Conservation (phyloP, 2,888 invertebrate species). For the Brenthis daphne region DNA sequence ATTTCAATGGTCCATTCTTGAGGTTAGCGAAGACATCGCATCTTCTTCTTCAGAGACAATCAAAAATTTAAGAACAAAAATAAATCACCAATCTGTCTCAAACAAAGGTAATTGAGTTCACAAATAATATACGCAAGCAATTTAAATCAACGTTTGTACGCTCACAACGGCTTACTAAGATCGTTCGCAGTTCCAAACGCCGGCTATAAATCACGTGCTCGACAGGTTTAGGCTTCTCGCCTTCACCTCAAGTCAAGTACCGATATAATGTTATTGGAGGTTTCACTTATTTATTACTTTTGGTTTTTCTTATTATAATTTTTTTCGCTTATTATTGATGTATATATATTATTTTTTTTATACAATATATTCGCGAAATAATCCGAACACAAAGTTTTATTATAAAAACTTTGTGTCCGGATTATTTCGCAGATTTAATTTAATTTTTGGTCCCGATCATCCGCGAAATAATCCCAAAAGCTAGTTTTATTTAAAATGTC, state of each 20-base stretch:
- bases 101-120: background rate
- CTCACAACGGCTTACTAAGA: background rate
- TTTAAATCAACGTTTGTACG: constrained; percentile 11
- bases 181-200: background rate
- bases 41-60: too few species aligned
- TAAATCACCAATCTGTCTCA: too few species aligned
- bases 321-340: background rate
- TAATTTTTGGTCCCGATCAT: too few species aligned
- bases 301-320: background rate
- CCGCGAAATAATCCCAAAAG: too few species aligned
- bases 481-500: too few species aligned
- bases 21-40: too few species aligned
- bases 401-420: too few species aligned
- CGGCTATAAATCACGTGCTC: constrained; percentile 14
- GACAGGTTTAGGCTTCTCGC: constrained; percentile 15
- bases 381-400: too few species aligned
- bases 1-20: too few species aligned
- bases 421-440: too few species aligned
- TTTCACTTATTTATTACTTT: constrained; percentile 12
- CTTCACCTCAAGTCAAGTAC: constrained; percentile 14
- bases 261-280: constrained; percentile 14
- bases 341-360: background rate
- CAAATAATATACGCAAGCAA: background rate
- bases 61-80: too few species aligned
- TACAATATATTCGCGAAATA: too few species aligned